Percentiles rank a stretch among this genome's conserved stretches.
These are phyloP conservation scores for Labeo calbasu DNA, from an alignment of 2,797 vertebrate species.

Conservation along the genomic window DNA sequence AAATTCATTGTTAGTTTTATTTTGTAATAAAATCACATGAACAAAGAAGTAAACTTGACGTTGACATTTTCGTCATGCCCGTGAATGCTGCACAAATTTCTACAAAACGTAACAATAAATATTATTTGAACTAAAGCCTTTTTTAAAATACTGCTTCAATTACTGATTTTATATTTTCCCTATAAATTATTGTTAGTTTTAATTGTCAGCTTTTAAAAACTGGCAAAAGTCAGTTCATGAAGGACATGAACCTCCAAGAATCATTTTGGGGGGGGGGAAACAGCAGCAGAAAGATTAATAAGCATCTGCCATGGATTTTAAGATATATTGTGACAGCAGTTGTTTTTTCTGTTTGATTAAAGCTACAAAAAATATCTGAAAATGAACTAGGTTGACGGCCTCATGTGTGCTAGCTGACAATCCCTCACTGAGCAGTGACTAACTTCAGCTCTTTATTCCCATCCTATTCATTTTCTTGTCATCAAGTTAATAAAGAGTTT, in stretches of 20 bases:
- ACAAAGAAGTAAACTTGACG: not conserved
- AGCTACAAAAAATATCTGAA: not conserved
- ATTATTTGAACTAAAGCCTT: no score
- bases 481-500: constrained; percentile 6
- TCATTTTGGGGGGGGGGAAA: not conserved
- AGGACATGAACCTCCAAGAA: not conserved
- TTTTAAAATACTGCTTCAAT: not conserved
- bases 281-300: not conserved
- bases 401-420: not conserved
- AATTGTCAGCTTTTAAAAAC: not conserved
- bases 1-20: not conserved
- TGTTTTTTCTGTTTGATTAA: no score
- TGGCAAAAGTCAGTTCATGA: not conserved
- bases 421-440: not conserved
- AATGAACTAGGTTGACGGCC: not conserved
- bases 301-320: not conserved
- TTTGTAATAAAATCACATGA: not conserved
- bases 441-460: not conserved
- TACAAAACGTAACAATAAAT: not conserved
- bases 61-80: not conserved
- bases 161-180: not conserved
- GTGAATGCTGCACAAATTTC: not conserved
- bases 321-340: no score
- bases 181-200: not conserved
- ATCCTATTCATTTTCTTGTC: not conserved